Evolutionary conservation across 2,888 invertebrate species (phyloP), one percentile per base, ranked within the genome.

Genomic region (Eremobia ochroleuca): DNA sequence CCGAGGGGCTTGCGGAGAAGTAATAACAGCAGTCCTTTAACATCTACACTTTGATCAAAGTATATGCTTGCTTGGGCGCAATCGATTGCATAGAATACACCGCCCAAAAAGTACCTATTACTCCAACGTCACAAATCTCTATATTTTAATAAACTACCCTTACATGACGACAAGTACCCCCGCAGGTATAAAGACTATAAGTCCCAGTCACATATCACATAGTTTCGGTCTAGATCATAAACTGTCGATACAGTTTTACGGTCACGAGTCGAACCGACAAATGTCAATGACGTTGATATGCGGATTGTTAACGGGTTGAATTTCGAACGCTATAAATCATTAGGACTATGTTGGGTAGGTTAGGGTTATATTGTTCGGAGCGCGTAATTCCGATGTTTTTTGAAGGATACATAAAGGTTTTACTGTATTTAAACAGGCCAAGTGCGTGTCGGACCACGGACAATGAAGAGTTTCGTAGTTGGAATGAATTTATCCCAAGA

Each of bases 231-330:
- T 49, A 15, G 46, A 67, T 80, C 59, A 55, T 66, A 80, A 81
- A 85, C 15, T 73, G n/a, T 49, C 62, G 43, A 58, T 61, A 55
- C 68, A 18, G 13, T 71, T 62, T 77, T 81, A 71, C n/a, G 55
- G 15, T 52, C 77, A 61, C 40, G 52, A 58, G n/a, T 40, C 11
- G 6, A 18, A 28, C 13, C 49, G 81, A 73, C 61, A 84, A 70
- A 79, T 85, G 85, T 31, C 6, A 34, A 61, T 73, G 85, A 73
- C 40, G 34, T 79, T 46, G 58, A 40, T 49, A 79, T 37, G 52
- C 21, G 46, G n/a, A n/a, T 58, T 37, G 58, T 31, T 61, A 72
- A 69, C 49, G 34, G 28, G 28, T 79, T 25, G 52, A 72, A 85
- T 73, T 79, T 73, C 43, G 34, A 55, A 59, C n/a, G 18, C 59